These are phyloP conservation scores for Neosilurus hyrtlii DNA, from an alignment of 2,797 vertebrate genomes.

Conservation along the genomic window DNA sequence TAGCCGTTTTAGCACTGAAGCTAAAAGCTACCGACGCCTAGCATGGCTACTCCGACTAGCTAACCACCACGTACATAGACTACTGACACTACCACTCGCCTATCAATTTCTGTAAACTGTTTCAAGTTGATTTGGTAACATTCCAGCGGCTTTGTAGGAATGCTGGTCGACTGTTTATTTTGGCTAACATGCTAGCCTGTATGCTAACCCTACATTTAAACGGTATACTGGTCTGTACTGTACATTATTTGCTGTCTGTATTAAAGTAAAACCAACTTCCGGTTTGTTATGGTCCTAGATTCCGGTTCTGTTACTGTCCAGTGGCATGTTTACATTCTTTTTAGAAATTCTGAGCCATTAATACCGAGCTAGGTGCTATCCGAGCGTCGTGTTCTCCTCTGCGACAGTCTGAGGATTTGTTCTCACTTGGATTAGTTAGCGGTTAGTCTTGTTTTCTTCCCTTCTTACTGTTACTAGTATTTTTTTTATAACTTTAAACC, in stretches of 20 bases:
- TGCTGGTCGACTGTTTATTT: neutral
- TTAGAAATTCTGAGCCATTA: neutral
- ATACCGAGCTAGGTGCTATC: neutral
- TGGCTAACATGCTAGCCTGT: neutral
- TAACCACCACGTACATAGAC: neutral
- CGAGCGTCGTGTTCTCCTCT: too few relatives aligned
- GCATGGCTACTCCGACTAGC: neutral
- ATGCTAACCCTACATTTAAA: neutral
- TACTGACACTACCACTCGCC: neutral
- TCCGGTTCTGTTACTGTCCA: too few relatives aligned
- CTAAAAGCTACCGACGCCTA: neutral
- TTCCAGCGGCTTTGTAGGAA: neutral
- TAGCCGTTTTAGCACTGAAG: slow-evolving; percentile 8
- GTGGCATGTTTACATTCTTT: neutral
- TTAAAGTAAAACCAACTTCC: neutral
- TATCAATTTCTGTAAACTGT: neutral
- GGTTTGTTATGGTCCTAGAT: neutral
- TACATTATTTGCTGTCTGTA: neutral
- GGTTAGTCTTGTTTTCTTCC: neutral
- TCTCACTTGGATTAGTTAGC: neutral
- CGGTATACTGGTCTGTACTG: neutral
- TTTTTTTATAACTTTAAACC: neutral
- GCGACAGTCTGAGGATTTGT: neutral
- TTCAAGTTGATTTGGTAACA: too few relatives aligned
- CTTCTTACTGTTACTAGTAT: neutral